Percentiles rank a stretch among this genome's conserved stretches.
phyloP scores from a whole-genome alignment of 1,140 invertebrate species.

The Bombus consobrinus region DNA sequence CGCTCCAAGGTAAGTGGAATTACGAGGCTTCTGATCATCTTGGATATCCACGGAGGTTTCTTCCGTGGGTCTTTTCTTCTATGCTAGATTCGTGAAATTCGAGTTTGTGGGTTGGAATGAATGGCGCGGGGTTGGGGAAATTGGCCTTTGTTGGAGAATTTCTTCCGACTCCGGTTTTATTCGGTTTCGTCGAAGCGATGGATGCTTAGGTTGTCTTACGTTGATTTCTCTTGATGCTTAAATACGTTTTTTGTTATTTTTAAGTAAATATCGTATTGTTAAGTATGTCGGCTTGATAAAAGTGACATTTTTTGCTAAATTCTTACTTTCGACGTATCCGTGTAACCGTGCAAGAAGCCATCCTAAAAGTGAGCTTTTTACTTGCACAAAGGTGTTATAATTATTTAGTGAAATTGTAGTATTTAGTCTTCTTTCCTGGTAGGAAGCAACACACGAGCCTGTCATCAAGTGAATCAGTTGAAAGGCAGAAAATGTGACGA shows the following conservation, averaged over 20 bases:
- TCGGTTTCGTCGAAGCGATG: neutral
- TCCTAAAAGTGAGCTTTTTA: too few species aligned
- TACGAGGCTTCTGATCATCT: slow-evolving; percentile 2
- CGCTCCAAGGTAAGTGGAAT: neutral
- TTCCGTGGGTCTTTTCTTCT: neutral
- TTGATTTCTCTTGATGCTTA: neutral
- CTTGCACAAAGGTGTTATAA: too few species aligned
- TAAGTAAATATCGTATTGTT: too few species aligned
- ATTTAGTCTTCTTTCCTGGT: too few species aligned
- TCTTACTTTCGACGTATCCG: too few species aligned
- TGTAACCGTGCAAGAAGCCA: too few species aligned
- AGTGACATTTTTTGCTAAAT: too few species aligned
- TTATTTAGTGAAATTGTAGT: too few species aligned
- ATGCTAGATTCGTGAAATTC: neutral
- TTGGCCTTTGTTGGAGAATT: neutral
- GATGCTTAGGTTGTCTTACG: neutral
- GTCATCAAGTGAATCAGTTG: too few species aligned
- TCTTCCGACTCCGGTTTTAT: neutral
- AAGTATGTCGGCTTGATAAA: too few species aligned
- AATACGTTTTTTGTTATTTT: neutral
- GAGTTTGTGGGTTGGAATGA: neutral
- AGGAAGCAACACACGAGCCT: too few species aligned
- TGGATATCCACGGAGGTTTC: neutral
- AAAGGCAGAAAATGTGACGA: too few species aligned
- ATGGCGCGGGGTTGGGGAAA: neutral